These are phyloP conservation scores for Anisognathus igniventris DNA, from an alignment of 2,797 vertebrate species.

Conservation along the genomic window DNA sequence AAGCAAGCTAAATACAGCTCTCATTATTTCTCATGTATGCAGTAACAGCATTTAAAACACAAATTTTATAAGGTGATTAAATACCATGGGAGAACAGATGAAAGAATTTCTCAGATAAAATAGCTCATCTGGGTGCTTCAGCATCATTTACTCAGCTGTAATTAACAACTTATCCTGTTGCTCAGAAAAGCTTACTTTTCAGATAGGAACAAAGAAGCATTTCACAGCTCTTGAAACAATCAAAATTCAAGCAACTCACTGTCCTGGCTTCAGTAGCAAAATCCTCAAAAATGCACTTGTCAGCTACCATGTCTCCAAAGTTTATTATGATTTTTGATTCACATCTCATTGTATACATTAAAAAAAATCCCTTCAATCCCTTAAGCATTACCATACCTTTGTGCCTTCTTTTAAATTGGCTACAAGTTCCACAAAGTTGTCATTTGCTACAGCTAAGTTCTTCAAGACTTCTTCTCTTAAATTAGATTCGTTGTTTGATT, in stretches of 20 bases:
- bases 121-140: neutral
- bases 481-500: constrained; percentile 92
- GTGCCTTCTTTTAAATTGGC: constrained; percentile 94
- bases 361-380: neutral
- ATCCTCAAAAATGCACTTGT: neutral
- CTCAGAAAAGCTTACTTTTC: constrained; percentile 5
- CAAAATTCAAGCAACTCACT: neutral
- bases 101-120: neutral
- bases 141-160: neutral
- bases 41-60: neutral
- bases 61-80: neutral
- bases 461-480: constrained; percentile 95
- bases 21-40: neutral
- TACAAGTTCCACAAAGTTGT: constrained; percentile 96
- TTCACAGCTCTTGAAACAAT: neutral
- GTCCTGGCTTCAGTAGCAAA: neutral
- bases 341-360: neutral
- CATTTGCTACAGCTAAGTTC: constrained; percentile 94
- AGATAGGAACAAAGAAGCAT: neutral
- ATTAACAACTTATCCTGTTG: neutral
- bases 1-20: neutral
- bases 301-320: neutral
- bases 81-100: neutral
- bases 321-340: neutral
- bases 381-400: constrained; percentile 79